A percentile compares a stretch with the other conserved stretches of the same genome.
Conservation (phyloP, 35 echinoderm and acorn worm species). For the Anneissia japonica region DNA sequence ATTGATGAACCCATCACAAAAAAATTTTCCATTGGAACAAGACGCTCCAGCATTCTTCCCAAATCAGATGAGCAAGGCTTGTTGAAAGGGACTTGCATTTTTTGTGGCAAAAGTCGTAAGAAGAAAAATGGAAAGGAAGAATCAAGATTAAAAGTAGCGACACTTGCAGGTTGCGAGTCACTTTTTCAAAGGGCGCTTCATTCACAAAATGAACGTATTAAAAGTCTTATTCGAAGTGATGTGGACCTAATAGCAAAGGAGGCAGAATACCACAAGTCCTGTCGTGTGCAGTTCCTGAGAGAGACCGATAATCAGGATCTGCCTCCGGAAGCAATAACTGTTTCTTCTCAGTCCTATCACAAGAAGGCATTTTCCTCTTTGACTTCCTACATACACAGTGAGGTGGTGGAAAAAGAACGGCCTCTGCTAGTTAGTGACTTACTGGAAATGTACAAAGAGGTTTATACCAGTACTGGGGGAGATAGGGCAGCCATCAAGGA, state of each 20-base stretch:
- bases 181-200: conserved; percentile 17
- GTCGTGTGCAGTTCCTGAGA: background rate
- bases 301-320: background rate
- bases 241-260: background rate
- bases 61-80: conserved; percentile 57
- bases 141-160: conserved; percentile 33
- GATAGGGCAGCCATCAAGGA: background rate
- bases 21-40: conserved; percentile 40
- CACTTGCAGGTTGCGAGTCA: conserved; percentile 42
- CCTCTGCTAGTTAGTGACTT: conserved; percentile 12
- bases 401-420: conserved; percentile 23
- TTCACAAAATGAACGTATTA: conserved; percentile 43
- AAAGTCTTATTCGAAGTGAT: background rate
- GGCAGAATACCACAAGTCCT: background rate
- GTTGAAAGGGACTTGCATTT: conserved; percentile 51
- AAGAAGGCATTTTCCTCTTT: background rate
- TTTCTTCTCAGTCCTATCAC: background rate
- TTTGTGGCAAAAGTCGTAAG: conserved; percentile 53
- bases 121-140: conserved; percentile 52
- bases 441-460: conserved; percentile 25
- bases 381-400: conserved; percentile 13
- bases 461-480: conserved; percentile 11
- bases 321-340: background rate
- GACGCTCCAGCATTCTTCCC: conserved; percentile 30
- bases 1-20: conserved; percentile 20